Conservation (phyloP, 2,888 invertebrate species). For the Andrena camellia region DNA sequence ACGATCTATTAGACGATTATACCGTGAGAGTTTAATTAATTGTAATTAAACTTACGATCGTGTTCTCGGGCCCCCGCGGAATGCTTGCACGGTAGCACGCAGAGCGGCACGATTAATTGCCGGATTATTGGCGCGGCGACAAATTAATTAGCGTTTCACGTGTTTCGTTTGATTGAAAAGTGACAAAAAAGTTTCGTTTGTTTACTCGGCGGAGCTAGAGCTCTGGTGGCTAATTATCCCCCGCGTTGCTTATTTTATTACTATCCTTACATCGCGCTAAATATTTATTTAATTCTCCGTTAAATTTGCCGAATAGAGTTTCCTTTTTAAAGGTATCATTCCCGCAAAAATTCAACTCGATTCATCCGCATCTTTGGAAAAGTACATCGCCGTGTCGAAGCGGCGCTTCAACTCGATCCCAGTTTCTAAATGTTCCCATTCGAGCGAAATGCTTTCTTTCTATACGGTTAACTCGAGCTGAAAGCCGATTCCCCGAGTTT, state of each 20-base stretch:
- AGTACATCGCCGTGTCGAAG: background rate
- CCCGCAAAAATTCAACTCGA: background rate
- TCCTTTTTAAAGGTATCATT: background rate
- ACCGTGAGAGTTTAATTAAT: conserved; percentile 13
- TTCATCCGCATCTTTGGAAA: background rate
- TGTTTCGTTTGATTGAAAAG: background rate
- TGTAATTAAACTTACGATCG: background rate
- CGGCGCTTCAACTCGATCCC: background rate
- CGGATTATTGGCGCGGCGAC: background rate
- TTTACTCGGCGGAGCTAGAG: background rate
- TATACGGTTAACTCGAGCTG: background rate
- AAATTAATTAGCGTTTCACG: background rate
- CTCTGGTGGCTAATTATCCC: background rate
- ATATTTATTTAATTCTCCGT: background rate
- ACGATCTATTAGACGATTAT: background rate
- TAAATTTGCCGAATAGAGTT: background rate
- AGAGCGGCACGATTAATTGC: background rate
- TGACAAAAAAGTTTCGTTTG: background rate
- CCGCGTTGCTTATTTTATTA: background rate
- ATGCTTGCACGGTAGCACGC: background rate
- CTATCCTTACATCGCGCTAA: background rate
- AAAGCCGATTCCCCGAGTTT: background rate
- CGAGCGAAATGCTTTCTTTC: background rate
- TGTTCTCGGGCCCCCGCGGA: background rate
- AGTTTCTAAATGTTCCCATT: background rate